Conservation (phyloP, 2,888 invertebrate genomes). For the Julus scanicus region DNA sequence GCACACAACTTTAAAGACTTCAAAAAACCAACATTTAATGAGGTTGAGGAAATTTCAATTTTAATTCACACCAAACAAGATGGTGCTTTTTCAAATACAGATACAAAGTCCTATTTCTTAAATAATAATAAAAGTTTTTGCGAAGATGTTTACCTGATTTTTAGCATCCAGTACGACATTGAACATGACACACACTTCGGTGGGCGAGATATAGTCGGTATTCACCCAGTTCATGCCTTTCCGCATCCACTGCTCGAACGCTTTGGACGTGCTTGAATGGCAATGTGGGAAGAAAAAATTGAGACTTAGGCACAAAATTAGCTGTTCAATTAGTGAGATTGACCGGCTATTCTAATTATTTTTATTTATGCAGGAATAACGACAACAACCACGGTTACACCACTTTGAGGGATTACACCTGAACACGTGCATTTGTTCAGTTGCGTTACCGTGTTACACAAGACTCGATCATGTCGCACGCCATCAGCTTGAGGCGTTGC, state of each 20-base stretch:
- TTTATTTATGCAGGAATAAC: slow-evolving; percentile 26
- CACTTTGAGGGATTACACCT: slow-evolving; percentile 64
- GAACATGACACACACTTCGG: slow-evolving; percentile 99
- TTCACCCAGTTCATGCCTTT: slow-evolving; percentile 93
- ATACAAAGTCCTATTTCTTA: background rate
- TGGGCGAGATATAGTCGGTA: slow-evolving; percentile 96
- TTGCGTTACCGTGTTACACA: slow-evolving; percentile 80
- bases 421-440: slow-evolving; percentile 51
- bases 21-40: background rate
- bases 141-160: slow-evolving; percentile 73
- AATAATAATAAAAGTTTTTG: background rate
- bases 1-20: slow-evolving; percentile 92
- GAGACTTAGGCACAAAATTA: slow-evolving; percentile 8
- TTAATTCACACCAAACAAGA: too few relatives aligned
- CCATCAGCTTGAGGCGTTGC: slow-evolving; percentile 96
- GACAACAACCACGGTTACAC: background rate
- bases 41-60: background rate
- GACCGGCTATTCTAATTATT: background rate
- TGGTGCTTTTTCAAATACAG: too few relatives aligned
- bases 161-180: slow-evolving; percentile 98
- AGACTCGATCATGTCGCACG: slow-evolving; percentile 98
- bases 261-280: slow-evolving; percentile 74
- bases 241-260: slow-evolving; percentile 92
- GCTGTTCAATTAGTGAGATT: background rate
- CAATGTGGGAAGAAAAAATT: background rate